Evolutionary conservation across 2,888 invertebrate genomes (phyloP).

Genomic region (Yponomeuta cagnagella): DNA sequence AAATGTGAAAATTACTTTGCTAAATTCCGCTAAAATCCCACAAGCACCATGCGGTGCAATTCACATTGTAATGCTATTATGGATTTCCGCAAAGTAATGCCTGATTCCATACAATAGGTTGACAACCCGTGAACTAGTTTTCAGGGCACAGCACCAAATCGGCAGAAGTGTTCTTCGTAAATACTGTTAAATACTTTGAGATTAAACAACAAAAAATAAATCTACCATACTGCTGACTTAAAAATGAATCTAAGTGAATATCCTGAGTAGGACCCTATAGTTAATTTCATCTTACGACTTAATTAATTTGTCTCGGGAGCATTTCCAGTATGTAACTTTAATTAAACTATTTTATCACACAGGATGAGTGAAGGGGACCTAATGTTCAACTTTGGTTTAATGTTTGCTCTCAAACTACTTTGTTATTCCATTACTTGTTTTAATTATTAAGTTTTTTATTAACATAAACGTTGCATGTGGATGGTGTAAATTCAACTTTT

Average conservation of each 20-base stretch:
- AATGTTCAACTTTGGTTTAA: background rate
- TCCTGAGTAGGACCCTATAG: background rate
- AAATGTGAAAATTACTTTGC: too few species aligned
- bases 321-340: conserved; percentile 14
- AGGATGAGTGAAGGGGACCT: background rate
- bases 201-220: too few species aligned
- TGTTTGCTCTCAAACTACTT: background rate
- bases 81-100: too few species aligned
- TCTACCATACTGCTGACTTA: too few species aligned
- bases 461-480: background rate
- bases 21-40: too few species aligned
- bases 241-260: background rate
- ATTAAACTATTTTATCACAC: conserved; percentile 13
- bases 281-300: conserved; percentile 19
- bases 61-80: too few species aligned
- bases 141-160: too few species aligned
- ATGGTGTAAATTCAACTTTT: background rate
- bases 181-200: too few species aligned
- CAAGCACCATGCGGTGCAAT: too few species aligned
- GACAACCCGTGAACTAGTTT: too few species aligned
- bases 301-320: conserved; percentile 15
- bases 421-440: background rate
- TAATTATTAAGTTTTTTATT: conserved; percentile 18
- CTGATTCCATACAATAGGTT: too few species aligned
- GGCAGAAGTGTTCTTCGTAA: too few species aligned